Evolutionary conservation across 2,797 vertebrate genomes (phyloP).

Genomic region (Spea hammondii): DNA sequence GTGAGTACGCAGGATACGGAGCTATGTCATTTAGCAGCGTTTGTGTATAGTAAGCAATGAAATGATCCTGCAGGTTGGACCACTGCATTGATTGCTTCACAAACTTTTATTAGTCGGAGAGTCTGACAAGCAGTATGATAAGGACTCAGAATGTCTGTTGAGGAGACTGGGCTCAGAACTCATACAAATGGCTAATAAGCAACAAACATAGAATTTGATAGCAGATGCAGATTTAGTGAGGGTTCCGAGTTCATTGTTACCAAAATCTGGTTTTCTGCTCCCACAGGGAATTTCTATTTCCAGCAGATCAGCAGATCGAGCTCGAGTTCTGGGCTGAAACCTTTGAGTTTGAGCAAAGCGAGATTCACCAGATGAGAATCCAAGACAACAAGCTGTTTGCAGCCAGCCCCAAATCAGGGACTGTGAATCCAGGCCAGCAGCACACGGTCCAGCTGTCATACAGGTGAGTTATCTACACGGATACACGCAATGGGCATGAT

Average conservation of each 20-base stretch:
- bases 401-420: constrained; percentile 78
- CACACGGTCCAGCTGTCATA: constrained; percentile 77
- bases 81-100: too few species aligned
- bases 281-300: constrained; percentile 85
- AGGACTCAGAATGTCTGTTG: too few species aligned
- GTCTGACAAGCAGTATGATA: too few species aligned
- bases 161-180: too few species aligned
- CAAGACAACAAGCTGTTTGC: constrained; percentile 81
- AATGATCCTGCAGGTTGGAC: too few species aligned
- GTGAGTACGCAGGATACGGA: constrained; percentile 62
- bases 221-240: too few species aligned
- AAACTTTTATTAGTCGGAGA: too few species aligned
- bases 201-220: too few species aligned
- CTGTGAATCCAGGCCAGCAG: constrained; percentile 77
- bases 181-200: too few species aligned
- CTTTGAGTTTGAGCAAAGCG: constrained; percentile 70
- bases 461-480: constrained; percentile 70
- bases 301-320: constrained; percentile 83
- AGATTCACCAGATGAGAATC: constrained; percentile 82
- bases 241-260: too few species aligned
- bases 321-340: constrained; percentile 82
- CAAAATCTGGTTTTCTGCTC: neutral
- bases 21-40: too few species aligned
- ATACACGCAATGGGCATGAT: neutral
- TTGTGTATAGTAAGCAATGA: too few species aligned